These are phyloP conservation scores for Synergus itoensis DNA, from an alignment of 2,888 invertebrate species.

Conservation along the genomic window DNA sequence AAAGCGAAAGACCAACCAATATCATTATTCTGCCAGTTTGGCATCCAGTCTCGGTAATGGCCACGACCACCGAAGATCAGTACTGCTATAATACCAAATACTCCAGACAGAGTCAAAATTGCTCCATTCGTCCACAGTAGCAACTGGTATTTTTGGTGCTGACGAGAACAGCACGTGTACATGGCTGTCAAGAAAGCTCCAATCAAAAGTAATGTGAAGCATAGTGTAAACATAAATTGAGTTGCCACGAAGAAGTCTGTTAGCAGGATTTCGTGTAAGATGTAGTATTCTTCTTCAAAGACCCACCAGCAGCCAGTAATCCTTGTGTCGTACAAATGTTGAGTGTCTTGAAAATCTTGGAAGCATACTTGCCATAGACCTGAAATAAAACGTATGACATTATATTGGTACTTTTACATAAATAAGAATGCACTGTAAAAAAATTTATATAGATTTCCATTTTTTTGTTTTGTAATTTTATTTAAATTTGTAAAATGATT, in stretches of 20 bases:
- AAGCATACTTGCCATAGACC: slow-evolving; percentile 98
- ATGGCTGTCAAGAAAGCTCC: slow-evolving; percentile 87
- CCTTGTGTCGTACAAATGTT: slow-evolving; percentile 89
- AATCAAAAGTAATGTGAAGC: slow-evolving; percentile 89
- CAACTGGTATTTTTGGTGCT: slow-evolving; percentile 88
- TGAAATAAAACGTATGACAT: slow-evolving; percentile 72
- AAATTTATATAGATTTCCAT: too few species aligned
- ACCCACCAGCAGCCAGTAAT: slow-evolving; percentile 98
- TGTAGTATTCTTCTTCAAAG: slow-evolving; percentile 97
- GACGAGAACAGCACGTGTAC: slow-evolving; percentile 86
- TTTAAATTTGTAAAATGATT: too few species aligned
- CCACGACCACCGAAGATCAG: slow-evolving; percentile 94
- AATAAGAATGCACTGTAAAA: too few species aligned
- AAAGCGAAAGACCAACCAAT: slow-evolving; percentile 96
- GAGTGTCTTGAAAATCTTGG: slow-evolving; percentile 90
- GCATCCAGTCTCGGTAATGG: slow-evolving; percentile 97
- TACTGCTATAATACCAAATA: slow-evolving; percentile 90
- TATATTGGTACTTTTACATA: too few species aligned
- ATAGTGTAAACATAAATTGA: slow-evolving; percentile 95
- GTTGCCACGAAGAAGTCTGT: slow-evolving; percentile 96
- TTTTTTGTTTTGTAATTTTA: too few species aligned
- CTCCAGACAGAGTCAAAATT: slow-evolving; percentile 85
- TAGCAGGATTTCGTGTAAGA: slow-evolving; percentile 92
- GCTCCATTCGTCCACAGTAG: slow-evolving; percentile 87
- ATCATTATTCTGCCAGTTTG: slow-evolving; percentile 96